Evolutionary conservation across 1,140 invertebrate species (phyloP), one percentile per base, ranked within the genome.

Genomic region (Drosophila bipectinata): DNA sequence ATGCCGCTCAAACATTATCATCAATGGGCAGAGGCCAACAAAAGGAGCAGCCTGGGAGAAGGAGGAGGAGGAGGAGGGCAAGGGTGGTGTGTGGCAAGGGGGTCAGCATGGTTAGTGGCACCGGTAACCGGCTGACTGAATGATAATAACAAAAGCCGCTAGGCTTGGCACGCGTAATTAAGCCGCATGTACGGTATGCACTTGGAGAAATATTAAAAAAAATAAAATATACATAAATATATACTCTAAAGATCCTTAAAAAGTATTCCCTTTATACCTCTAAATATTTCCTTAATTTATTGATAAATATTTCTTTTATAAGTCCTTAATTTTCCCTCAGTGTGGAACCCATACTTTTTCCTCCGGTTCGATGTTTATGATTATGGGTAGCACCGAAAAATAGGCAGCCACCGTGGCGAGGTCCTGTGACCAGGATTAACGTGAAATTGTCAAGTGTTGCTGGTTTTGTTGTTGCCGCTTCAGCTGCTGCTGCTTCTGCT

Each of bases 131-230:
- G 59, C 72, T 78, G 73, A 77, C 82, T 81, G 82, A 87, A 85
- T 85, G 81, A 85, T 85, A 85, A 85, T 85, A 85, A 81, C 82
- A 87, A 85, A 85, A 85, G 81, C 77, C 73, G 74, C 79, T 82
- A 61, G 75, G 78, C 72, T 63, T 72, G 83, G 60, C 79, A 88
- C 83, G 83, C 83, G 83, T 88, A 88, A 88, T 88, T 88, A 88
- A 88, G 83, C 83, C 60, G 71, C 82, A 87, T 87, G 75, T 78
- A 74, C 82, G 61, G 28, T 24, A 26, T 9, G 14, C 63, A 67
- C 63, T 51, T 1, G 6, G 2, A 15, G n/a, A 61, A 59, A 58
- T 14, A n/a, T 2, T 5, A 14, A 39, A 44, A 44, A 15, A 14
- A 12, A 14, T 18, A 44, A 44, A 6, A 44, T 15, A 21, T 3